Base-by-base conservation (phyloP, 2,888 invertebrate species). In the Leptinotarsa rubiginosa region DNA sequence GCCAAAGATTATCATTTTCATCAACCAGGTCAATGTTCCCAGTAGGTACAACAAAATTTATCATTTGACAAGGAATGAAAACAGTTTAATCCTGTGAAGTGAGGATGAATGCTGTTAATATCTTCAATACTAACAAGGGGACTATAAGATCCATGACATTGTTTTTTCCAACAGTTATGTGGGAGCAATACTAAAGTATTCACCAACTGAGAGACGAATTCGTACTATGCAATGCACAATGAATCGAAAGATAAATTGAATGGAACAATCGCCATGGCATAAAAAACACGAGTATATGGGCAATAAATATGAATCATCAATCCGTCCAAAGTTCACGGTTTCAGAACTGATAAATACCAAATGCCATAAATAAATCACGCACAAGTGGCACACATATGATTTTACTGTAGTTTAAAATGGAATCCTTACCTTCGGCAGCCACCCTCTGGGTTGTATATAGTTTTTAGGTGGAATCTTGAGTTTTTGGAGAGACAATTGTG, bases 381-480 rank as follows among this genome's bases (percentile, higher is more conserved):
- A 18, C 10, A n/a, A 18, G 18, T 18, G 18, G 18, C n/a, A 18
- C n/a, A 52, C 52, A 52, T 18, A 52, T 18, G 18, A 52, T 52
- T 59, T 22, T 20, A 25, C 20, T 59, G 3, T 22, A 20, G 59
- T 20, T 22, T 59, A 62, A 62, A 16, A 62, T 62, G 62, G 62
- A 62, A 69, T 52, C 64, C 91, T 90, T 87, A 92, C 92, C 92
- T 91, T 90, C 89, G 89, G 91, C 90, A 91, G 93, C 93, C 93
- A 93, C 93, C 93, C 93, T 92, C 91, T 92, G 93, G 93, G 93
- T 92, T 91, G 93, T 92, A 91, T 91, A 91, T 90, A 90, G 90
- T 90, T 92, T 93, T 91, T 91, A 90, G 93, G 92, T 93, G 93
- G 93, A 94, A 94, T 94, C 92, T 92, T 93, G 93, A 90, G 91